Base-by-base conservation (phyloP, 2,113 vertebrate genomes). In the Ahaetulla prasina region DNA sequence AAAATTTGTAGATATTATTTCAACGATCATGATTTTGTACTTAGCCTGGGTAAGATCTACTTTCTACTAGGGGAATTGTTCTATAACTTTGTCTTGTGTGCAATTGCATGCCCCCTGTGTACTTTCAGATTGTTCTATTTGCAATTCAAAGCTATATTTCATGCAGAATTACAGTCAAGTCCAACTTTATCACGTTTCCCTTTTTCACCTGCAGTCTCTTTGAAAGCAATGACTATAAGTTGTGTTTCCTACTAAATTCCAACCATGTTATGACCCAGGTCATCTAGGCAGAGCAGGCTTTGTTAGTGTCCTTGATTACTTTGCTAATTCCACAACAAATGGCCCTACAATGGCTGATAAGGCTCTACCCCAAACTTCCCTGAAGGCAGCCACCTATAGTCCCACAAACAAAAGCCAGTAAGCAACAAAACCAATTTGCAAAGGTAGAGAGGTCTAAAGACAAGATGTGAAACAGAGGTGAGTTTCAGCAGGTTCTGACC, bases 11-110 rank as follows among this genome's bases (percentile, higher is more conserved):
- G 30, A 25, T 47, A 53, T 6, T 53, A 27, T 27, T 80, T 12
- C 23, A 20, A 30, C 35, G 84, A 35, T 49, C 16, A 68, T 91
- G 0, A 5, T 93, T 88, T 14, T 89, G 0, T 86, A 50, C 60
- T 87, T 18, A 55, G 3, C 0, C 0, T 87, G 2, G 0, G 0
- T 35, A 18, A 3, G 53, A 23, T 84, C 12, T 39, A 25, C 49
- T 39, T 49, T 47, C 57, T 49, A 63, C 63, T 5, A 35, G 63
- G n/a, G n/a, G n/a, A 55, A 35, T n/a, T 35, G 35, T 74, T 74
- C 14, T 35, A 35, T 18, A 35, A 18, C 63, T 35, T 60, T 68
- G 30, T n/a, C 30, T 35, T 35, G 63, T 18, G 63, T 74, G 63
- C 63, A 74, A 3, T 74, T 74, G 63, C 16, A 1, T 18, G 6